Conservation (phyloP, 2,113 vertebrate genomes). For the Corvus cornix region DNA sequence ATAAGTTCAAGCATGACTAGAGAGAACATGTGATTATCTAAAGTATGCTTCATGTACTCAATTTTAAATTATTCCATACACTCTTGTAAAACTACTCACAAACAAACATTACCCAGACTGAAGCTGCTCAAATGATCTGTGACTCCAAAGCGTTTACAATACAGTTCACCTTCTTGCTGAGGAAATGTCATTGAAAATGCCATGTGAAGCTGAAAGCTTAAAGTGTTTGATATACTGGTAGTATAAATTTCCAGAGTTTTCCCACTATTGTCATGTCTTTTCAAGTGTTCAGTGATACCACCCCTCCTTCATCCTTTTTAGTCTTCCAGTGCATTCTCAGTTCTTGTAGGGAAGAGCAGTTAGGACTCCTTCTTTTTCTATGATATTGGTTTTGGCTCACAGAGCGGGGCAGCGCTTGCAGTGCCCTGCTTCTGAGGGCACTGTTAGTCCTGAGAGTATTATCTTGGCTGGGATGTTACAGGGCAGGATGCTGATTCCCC, state of each 20-base stretch:
- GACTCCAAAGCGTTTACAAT: not conserved
- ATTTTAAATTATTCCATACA: not conserved
- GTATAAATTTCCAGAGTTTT: not conserved
- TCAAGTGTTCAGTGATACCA: not conserved
- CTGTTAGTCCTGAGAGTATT: not conserved
- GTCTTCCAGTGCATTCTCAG: not conserved
- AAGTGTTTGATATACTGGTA: not conserved
- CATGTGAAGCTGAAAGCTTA: not conserved
- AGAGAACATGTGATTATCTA: not conserved
- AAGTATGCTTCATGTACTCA: not conserved
- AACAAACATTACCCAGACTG: not conserved
- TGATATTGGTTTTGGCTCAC: not conserved
- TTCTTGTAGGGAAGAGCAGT: not conserved
- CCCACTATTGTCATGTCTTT: not conserved
- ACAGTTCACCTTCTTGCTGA: not conserved
- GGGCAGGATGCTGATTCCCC: not conserved
- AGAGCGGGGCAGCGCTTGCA: not conserved
- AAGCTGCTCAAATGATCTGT: not conserved
- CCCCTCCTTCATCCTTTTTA: not conserved
- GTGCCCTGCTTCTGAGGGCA: not conserved
- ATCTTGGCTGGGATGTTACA: not conserved
- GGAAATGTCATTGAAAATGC: constrained; percentile 6
- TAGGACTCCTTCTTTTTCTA: not conserved
- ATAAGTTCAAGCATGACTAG: not conserved
- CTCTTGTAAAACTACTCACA: not conserved